A percentile compares a stretch with the other conserved stretches of the same genome.
phyloP scores from a whole-genome alignment of 1,140 invertebrate species.

The Drosophila virilis region DNA sequence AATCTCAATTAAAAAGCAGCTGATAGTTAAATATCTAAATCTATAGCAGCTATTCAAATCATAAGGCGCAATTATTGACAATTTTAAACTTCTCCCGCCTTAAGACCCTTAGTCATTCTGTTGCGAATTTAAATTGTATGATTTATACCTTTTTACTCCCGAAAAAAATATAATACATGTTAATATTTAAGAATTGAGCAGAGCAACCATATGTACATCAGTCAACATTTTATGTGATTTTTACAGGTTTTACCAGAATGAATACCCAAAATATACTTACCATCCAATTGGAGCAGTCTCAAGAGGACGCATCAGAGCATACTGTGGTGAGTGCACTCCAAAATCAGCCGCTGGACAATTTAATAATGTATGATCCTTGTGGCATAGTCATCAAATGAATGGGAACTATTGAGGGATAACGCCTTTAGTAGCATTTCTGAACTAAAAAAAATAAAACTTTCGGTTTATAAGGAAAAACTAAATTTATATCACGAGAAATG shows the following conservation, averaged over 20 bases:
- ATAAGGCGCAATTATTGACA: no score
- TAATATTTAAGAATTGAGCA: not conserved
- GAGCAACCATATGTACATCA: not conserved
- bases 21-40: no score
- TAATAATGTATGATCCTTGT: not conserved
- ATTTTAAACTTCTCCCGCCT: no score
- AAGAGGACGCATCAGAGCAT: slow-evolving; percentile 9
- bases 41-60: no score
- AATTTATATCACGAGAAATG: slow-evolving; percentile 35
- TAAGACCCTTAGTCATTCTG: no score
- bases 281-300: slow-evolving; percentile 25
- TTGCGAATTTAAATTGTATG: no score
- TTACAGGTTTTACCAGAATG: slow-evolving; percentile 14
- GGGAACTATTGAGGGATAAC: slow-evolving; percentile 18
- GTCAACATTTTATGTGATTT: not conserved
- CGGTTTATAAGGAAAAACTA: slow-evolving; percentile 27
- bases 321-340: slow-evolving; percentile 3
- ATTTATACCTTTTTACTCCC: no score
- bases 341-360: no score
- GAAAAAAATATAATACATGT: no score
- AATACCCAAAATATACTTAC: slow-evolving; percentile 30
- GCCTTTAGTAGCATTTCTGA: slow-evolving; percentile 13
- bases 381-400: slow-evolving; percentile 13
- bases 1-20: no score
- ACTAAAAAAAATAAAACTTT: slow-evolving; percentile 18